Percentiles rank a stretch among this genome's conserved stretches.
These are phyloP conservation scores for Sander lucioperca DNA, from an alignment of 2,113 vertebrate species.

Conservation along the genomic window DNA sequence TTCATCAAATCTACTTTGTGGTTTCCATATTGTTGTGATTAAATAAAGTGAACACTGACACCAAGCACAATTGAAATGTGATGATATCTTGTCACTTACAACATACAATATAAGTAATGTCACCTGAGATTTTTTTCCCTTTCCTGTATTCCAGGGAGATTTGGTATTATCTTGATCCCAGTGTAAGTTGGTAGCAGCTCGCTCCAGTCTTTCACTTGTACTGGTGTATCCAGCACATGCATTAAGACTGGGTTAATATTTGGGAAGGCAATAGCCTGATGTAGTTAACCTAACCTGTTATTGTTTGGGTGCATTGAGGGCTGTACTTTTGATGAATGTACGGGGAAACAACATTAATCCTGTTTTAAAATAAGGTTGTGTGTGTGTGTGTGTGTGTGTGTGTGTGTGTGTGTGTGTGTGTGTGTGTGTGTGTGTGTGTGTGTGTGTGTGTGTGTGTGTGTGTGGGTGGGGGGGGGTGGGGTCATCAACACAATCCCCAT, in stretches of 20 bases:
- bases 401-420: too few species aligned
- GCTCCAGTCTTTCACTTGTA: background rate
- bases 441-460: too few species aligned
- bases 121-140: background rate
- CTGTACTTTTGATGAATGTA: background rate
- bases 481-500: constrained; percentile 48
- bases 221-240: too few species aligned
- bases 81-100: background rate
- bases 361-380: background rate
- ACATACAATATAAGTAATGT: background rate
- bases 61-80: background rate
- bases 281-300: background rate
- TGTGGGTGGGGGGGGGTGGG: too few species aligned
- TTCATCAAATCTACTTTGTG: background rate
- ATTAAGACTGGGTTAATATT: background rate
- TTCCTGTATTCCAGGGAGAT: background rate
- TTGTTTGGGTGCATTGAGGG: background rate
- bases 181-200: background rate
- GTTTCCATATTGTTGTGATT: background rate
- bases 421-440: too few species aligned
- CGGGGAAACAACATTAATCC: background rate
- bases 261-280: background rate
- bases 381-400: too few species aligned
- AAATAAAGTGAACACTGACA: background rate
- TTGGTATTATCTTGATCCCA: background rate